A percentile compares a stretch with the other conserved stretches of the same genome.
These are phyloP conservation scores for Thamnophis elegans DNA, from an alignment of 2,797 vertebrate species.

Conservation along the genomic window DNA sequence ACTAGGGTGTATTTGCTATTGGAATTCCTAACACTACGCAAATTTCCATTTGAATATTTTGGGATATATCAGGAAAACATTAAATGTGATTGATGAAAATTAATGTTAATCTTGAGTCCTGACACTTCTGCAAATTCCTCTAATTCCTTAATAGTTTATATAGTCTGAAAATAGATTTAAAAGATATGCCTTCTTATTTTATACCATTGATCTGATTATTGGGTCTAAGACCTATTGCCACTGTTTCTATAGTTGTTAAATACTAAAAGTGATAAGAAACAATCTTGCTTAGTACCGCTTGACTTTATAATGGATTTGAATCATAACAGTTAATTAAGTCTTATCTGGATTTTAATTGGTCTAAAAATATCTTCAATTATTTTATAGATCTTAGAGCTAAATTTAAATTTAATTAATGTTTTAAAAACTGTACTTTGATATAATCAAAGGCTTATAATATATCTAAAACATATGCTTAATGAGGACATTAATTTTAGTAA, in stretches of 20 bases:
- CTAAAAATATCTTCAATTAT: background rate
- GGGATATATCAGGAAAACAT: background rate
- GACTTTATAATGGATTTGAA: background rate
- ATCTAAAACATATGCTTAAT: background rate
- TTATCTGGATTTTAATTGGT: background rate
- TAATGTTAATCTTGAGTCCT: too few relatives aligned
- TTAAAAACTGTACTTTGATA: background rate
- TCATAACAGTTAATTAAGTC: background rate
- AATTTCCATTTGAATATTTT: background rate
- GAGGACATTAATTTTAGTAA: background rate
- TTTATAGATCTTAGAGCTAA: background rate
- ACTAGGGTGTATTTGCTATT: background rate
- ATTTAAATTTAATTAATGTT: background rate
- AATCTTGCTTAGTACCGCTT: background rate
- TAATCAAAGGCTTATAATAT: background rate
- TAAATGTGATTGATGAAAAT: too few relatives aligned
- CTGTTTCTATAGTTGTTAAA: too few relatives aligned
- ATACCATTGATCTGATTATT: too few relatives aligned
- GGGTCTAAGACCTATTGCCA: too few relatives aligned
- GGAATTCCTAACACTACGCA: background rate
- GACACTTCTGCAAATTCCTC: too few relatives aligned
- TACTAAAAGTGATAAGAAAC: too few relatives aligned
- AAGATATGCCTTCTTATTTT: too few relatives aligned
- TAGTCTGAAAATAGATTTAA: too few relatives aligned
- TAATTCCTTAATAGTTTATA: too few relatives aligned